Evolutionary conservation across 2,113 vertebrate genomes (phyloP).

Genomic region (Epinephelus lanceolatus): DNA sequence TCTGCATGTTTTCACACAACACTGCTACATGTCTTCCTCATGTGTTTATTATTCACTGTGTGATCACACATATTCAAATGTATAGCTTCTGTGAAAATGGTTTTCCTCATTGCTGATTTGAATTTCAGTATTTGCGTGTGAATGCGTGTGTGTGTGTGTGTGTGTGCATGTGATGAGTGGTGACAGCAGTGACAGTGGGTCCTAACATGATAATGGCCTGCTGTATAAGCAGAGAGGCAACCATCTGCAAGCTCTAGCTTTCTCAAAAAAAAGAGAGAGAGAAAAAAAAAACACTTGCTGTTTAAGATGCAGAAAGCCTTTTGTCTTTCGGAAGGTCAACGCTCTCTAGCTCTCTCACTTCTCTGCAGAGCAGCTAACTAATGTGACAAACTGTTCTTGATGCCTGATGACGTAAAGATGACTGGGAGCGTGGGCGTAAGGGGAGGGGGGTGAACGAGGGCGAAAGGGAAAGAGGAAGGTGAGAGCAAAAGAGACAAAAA

Average conservation of each 20-base stretch:
- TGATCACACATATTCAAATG: constrained; percentile 12
- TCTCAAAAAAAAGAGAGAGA: not conserved
- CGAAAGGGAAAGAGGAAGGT: not conserved
- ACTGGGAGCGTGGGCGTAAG: constrained; percentile 9
- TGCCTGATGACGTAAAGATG: constrained; percentile 41
- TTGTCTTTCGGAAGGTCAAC: constrained; percentile 73
- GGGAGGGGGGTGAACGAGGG: not conserved
- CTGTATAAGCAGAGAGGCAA: constrained; percentile 48
- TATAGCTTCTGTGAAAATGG: constrained; percentile 1
- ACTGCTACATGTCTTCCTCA: not conserved
- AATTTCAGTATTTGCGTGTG: constrained; percentile 7
- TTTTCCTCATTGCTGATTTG: constrained; percentile 16
- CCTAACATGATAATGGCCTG: constrained; percentile 58
- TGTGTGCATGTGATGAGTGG: constrained; percentile 32
- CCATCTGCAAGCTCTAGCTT: constrained; percentile 57
- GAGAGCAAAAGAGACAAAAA: not conserved
- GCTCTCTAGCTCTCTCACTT: constrained; percentile 28
- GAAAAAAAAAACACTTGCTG: constrained; percentile 40
- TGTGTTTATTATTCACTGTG: not conserved
- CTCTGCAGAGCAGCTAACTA: constrained; percentile 38
- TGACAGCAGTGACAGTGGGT: constrained; percentile 56
- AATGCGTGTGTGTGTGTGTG: constrained; percentile 8
- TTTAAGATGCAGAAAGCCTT: constrained; percentile 73
- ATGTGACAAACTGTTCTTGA: constrained; percentile 68
- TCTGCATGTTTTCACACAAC: not conserved